phyloP scores from a whole-genome alignment of 2,797 vertebrate genomes.

The Rhabdomys pumilio region DNA sequence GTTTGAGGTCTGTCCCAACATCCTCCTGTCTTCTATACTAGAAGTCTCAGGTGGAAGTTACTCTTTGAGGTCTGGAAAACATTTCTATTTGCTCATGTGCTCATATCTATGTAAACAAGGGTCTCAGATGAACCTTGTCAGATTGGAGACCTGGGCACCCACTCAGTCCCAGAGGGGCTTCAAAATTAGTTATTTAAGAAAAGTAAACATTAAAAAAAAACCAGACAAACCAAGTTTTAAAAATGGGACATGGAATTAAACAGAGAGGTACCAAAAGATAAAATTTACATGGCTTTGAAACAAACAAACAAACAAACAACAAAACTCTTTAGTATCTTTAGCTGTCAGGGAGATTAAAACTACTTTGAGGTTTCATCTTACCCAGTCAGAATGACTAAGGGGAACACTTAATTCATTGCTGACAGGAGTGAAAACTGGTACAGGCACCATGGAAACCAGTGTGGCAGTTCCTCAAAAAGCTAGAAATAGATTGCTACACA shows the following conservation, averaged over 20 bases:
- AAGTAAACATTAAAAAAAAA: not conserved
- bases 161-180: not conserved
- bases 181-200: not conserved
- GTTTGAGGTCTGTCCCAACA: not conserved
- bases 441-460: not conserved
- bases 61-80: not conserved
- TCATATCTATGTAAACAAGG: not conserved
- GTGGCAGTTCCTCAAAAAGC: not conserved
- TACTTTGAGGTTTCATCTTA: not conserved
- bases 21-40: not conserved
- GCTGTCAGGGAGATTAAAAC: not conserved
- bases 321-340: not conserved
- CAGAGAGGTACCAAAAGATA: not conserved
- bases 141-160: not conserved
- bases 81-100: not conserved
- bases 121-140: not conserved
- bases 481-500: not conserved
- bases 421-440: not conserved
- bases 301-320: not conserved
- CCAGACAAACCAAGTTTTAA: not conserved
- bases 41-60: not conserved
- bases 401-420: not conserved
- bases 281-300: not conserved
- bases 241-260: not conserved
- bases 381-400: not conserved